Evolutionary conservation across 2,797 vertebrate species (phyloP).

Genomic region (Schizopygopsis malacanthus): DNA sequence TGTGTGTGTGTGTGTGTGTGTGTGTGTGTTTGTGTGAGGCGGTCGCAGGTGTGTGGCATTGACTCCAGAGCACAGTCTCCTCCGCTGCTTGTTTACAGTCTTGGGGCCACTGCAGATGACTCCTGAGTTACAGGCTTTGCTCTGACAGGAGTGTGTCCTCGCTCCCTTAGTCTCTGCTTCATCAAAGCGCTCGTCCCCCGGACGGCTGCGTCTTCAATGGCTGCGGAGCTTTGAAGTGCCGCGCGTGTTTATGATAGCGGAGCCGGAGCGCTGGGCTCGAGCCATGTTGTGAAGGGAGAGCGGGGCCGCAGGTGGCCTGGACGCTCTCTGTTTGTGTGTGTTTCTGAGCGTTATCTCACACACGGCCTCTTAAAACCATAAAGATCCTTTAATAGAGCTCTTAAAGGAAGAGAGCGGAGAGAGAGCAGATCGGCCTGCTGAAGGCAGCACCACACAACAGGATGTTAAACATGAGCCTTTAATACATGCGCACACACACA

Average conservation of each 20-base stretch:
- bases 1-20: too few relatives aligned
- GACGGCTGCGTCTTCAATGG: slow-evolving; percentile 57
- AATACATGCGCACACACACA: background rate
- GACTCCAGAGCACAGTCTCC: slow-evolving; percentile 4
- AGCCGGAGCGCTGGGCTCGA: slow-evolving; percentile 68
- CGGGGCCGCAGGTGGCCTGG: slow-evolving; percentile 67
- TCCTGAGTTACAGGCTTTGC: slow-evolving; percentile 13
- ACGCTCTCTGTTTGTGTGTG: slow-evolving; percentile 50
- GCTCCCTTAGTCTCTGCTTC: slow-evolving; percentile 18
- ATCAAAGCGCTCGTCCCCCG: slow-evolving; percentile 41
- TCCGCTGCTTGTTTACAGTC: slow-evolving; percentile 16
- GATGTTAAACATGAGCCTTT: slow-evolving; percentile 29
- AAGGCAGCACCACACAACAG: background rate
- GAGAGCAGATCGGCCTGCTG: background rate
- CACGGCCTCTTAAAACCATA: slow-evolving; percentile 11
- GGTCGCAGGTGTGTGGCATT: slow-evolving; percentile 10
- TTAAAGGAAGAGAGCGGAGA: background rate
- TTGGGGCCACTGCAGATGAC: slow-evolving; percentile 30
- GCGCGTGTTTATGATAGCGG: slow-evolving; percentile 69
- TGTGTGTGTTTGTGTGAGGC: background rate
- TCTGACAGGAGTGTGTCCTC: slow-evolving; percentile 22
- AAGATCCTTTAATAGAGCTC: slow-evolving; percentile 35
- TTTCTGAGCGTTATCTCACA: slow-evolving; percentile 47
- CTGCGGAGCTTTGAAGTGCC: slow-evolving; percentile 64
- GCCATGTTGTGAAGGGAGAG: slow-evolving; percentile 61